phyloP scores from a whole-genome alignment of 2,797 vertebrate species.

The Merluccius polli region DNA sequence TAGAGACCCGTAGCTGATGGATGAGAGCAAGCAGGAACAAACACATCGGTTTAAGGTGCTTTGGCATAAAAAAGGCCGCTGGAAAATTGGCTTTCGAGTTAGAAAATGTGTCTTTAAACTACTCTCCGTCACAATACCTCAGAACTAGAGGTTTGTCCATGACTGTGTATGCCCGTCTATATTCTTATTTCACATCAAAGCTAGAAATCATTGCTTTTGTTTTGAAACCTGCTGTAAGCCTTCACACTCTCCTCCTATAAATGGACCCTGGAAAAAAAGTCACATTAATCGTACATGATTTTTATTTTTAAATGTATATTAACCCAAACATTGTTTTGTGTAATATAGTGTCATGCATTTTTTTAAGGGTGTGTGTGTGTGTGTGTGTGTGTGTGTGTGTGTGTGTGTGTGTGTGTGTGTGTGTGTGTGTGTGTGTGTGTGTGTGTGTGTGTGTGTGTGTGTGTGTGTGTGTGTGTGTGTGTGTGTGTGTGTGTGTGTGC shows the following conservation, averaged over 20 bases:
- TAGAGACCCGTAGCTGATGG: conserved; percentile 10
- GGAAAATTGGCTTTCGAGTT: neutral
- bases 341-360: neutral
- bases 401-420: too few relatives aligned
- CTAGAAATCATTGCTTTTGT: neutral
- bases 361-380: neutral
- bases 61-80: neutral
- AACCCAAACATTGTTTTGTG: neutral
- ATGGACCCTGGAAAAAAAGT: too few relatives aligned
- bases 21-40: conserved; percentile 7
- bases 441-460: neutral
- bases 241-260: neutral
- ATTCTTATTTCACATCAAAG: neutral
- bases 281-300: too few relatives aligned
- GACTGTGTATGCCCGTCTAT: neutral
- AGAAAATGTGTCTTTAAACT: neutral
- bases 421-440: neutral
- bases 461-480: too few relatives aligned
- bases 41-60: neutral
- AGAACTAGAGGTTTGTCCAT: neutral
- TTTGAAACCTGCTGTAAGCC: neutral
- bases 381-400: neutral
- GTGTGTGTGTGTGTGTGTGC: conserved; percentile 3
- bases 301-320: too few relatives aligned
- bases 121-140: neutral